phyloP scores from a whole-genome alignment of 2,888 invertebrate genomes.

The Cerastis rubricosa region DNA sequence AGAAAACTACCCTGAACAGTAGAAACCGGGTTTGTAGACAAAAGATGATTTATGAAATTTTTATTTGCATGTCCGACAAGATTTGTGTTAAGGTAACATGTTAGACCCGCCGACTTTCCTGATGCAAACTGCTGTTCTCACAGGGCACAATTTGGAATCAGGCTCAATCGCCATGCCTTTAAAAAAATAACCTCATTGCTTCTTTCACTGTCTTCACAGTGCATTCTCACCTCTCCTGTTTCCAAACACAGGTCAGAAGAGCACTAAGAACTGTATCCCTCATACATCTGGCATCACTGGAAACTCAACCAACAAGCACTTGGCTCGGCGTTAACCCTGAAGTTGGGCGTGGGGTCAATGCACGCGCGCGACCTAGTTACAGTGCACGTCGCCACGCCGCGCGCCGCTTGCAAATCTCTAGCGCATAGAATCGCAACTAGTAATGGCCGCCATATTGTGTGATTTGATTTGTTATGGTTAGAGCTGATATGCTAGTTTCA shows the following conservation, averaged over 20 bases:
- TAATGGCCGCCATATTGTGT: conserved; percentile 71
- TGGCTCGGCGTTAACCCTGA: conserved; percentile 85
- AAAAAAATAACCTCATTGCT: background rate
- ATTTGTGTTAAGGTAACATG: conserved; percentile 12
- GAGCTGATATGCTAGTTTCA: background rate
- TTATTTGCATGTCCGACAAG: conserved; percentile 15
- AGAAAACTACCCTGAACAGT: conserved; percentile 32
- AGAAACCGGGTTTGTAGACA: conserved; percentile 13
- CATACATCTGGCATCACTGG: conserved; percentile 49
- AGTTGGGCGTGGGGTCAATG: conserved; percentile 88
- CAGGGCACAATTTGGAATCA: background rate
- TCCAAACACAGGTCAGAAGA: background rate
- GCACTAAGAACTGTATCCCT: conserved; percentile 7
- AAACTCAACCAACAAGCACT: conserved; percentile 70
- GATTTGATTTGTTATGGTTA: conserved; percentile 69
- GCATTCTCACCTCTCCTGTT: background rate
- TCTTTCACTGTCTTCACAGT: background rate
- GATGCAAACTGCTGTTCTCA: background rate
- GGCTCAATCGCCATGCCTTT: background rate
- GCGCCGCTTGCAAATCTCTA: conserved; percentile 85
- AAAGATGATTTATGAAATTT: conserved; percentile 33
- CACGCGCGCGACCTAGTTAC: conserved; percentile 87
- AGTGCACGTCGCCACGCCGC: conserved; percentile 79
- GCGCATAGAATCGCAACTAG: conserved; percentile 69
- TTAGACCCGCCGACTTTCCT: background rate